phyloP scores from a whole-genome alignment of 2,888 invertebrate genomes.

The Athalia cordata region DNA sequence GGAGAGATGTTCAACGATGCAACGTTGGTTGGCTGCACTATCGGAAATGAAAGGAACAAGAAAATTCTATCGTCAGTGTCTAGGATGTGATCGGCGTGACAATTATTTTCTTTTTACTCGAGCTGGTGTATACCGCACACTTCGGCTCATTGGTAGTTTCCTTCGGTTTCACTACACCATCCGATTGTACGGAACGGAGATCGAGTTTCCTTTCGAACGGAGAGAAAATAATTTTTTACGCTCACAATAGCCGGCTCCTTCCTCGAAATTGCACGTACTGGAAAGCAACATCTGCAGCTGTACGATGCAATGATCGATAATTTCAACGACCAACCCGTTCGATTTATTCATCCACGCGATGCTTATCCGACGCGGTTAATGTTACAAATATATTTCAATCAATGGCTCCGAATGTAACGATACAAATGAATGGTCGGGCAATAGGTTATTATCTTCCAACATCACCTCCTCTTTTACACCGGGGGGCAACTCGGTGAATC shows the following conservation, averaged over 20 bases:
- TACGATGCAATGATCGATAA: too few relatives aligned
- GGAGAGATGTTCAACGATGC: background rate
- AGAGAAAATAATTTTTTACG: background rate
- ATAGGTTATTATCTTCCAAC: constrained; percentile 32
- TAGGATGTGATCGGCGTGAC: background rate
- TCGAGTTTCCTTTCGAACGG: background rate
- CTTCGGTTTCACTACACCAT: background rate
- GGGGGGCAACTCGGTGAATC: constrained; percentile 25
- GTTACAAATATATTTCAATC: background rate
- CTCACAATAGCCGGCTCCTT: background rate
- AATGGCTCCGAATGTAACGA: constrained; percentile 15
- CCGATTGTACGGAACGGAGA: background rate
- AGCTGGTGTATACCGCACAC: background rate
- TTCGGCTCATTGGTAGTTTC: background rate
- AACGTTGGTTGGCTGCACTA: background rate
- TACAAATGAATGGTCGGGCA: background rate
- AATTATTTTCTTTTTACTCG: background rate
- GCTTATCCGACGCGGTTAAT: background rate
- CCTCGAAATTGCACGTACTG: background rate
- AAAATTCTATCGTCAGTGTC: background rate
- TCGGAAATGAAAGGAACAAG: constrained; percentile 22
- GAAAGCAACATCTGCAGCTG: too few relatives aligned
- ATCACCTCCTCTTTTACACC: background rate
- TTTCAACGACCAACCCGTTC: too few relatives aligned
- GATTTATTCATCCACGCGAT: too few relatives aligned